Percentiles rank a stretch among this genome's conserved stretches.
Evolutionary conservation across 2,797 vertebrate species (phyloP).

Genomic region (Philypnodon macrostomus): DNA sequence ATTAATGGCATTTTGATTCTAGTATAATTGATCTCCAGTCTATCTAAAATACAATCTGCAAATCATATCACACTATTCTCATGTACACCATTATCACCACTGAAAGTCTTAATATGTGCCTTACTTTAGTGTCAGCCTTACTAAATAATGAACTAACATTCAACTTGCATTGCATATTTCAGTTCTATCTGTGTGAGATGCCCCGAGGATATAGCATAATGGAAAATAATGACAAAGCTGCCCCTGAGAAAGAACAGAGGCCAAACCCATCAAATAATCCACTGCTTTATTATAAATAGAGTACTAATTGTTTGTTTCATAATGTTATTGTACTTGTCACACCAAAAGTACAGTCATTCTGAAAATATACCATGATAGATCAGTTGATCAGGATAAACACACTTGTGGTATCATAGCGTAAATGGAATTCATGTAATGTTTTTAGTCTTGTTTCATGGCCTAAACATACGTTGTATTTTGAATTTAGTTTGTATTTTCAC

Average conservation of each 20-base stretch:
- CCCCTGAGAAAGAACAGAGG: slow-evolving; percentile 47
- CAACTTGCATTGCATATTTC: slow-evolving; percentile 62
- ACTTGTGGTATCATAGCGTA: too few species aligned
- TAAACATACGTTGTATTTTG: too few species aligned
- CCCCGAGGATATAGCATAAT: slow-evolving; percentile 61
- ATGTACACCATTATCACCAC: slow-evolving; percentile 34
- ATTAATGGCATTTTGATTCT: slow-evolving; percentile 16
- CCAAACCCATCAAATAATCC: slow-evolving; percentile 33
- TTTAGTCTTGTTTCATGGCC: too few species aligned
- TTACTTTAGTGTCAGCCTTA: slow-evolving; percentile 53
- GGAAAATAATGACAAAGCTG: slow-evolving; percentile 68
- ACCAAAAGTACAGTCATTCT: too few species aligned
- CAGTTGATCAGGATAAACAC: too few species aligned
- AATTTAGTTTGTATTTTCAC: too few species aligned
- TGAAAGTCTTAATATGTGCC: slow-evolving; percentile 41
- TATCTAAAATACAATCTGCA: slow-evolving; percentile 42
- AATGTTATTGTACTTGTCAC: not conserved
- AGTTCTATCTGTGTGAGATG: slow-evolving; percentile 66
- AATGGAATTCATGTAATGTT: too few species aligned
- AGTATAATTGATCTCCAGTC: slow-evolving; percentile 30
- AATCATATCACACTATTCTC: slow-evolving; percentile 28
- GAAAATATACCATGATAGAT: too few species aligned
- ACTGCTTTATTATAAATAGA: slow-evolving; percentile 54
- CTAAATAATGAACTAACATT: slow-evolving; percentile 74
- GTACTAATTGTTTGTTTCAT: slow-evolving; percentile 38